A percentile compares a stretch with the other conserved stretches of the same genome.
phyloP scores from a whole-genome alignment of 2,113 vertebrate species.

The Macquaria ambigua region DNA sequence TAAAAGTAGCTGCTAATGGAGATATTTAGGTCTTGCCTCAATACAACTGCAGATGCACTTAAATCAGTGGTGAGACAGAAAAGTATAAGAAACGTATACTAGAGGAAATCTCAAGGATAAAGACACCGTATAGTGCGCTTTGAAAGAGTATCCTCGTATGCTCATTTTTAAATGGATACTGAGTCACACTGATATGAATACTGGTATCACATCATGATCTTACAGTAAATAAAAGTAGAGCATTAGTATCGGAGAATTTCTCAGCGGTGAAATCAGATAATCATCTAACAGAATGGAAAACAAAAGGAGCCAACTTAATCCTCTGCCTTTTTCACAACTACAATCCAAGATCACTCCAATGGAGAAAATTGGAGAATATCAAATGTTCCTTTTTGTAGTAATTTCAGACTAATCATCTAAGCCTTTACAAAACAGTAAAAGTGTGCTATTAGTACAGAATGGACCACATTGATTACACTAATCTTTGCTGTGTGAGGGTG shows the following conservation, averaged over 20 bases:
- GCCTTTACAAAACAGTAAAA: neutral
- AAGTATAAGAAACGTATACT: neutral
- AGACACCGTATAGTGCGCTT: neutral
- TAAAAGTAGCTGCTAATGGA: slow-evolving; percentile 38
- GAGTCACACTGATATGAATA: slow-evolving; percentile 13
- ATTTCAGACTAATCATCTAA: slow-evolving; percentile 11
- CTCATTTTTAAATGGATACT: neutral
- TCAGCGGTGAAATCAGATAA: slow-evolving; percentile 32
- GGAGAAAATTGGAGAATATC: slow-evolving; percentile 7
- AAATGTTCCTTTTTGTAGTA: neutral
- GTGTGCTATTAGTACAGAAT: neutral
- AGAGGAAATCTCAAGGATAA: slow-evolving; percentile 10
- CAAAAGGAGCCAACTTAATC: slow-evolving; percentile 10
- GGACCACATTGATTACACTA: neutral
- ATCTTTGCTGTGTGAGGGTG: neutral
- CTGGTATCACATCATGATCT: slow-evolving; percentile 19
- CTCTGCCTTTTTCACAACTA: neutral
- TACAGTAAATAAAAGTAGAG: neutral
- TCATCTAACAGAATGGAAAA: neutral
- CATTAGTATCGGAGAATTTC: slow-evolving; percentile 20
- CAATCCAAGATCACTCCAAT: slow-evolving; percentile 8
- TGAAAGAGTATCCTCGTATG: neutral
- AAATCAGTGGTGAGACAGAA: slow-evolving; percentile 30
- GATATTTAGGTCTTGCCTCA: neutral
- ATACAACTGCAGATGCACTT: slow-evolving; percentile 30